Conservation (phyloP, 37 sponge, comb jelly and placozoan genomes). For the Tethya wilhelma region DNA sequence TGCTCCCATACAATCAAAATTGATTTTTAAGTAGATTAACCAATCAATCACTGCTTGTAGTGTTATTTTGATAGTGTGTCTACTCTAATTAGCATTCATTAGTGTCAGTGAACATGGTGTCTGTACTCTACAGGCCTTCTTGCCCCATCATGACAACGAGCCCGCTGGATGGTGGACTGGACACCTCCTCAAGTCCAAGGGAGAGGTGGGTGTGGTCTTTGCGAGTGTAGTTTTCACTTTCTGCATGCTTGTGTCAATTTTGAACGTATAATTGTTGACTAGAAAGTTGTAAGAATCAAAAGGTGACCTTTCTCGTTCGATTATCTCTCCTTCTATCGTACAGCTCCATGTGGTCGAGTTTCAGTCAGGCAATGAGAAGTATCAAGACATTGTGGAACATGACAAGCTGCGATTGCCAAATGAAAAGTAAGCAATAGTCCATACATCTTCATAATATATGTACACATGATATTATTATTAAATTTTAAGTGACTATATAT, state of each 20-base stretch:
- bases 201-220: slow-evolving; percentile 67
- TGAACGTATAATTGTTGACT: not conserved
- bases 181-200: slow-evolving; percentile 73
- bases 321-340: not conserved
- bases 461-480: no score
- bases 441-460: not conserved
- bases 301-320: no score
- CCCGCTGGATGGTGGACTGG: slow-evolving; percentile 88
- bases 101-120: not conserved
- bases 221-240: no score
- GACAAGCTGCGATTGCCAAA: slow-evolving; percentile 64
- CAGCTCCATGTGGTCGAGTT: slow-evolving; percentile 71
- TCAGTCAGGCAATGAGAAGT: slow-evolving; percentile 51
- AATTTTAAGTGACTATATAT: no score
- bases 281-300: not conserved
- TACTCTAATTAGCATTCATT: not conserved
- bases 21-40: no score
- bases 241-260: no score
- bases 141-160: slow-evolving; percentile 80
- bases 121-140: slow-evolving; percentile 46
- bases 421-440: slow-evolving; percentile 39
- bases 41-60: no score
- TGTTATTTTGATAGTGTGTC: not conserved
- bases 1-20: no score
- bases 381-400: slow-evolving; percentile 74